These are phyloP conservation scores for Mionectes olivaceus DNA, from an alignment of 2,797 vertebrate species.

Conservation along the genomic window DNA sequence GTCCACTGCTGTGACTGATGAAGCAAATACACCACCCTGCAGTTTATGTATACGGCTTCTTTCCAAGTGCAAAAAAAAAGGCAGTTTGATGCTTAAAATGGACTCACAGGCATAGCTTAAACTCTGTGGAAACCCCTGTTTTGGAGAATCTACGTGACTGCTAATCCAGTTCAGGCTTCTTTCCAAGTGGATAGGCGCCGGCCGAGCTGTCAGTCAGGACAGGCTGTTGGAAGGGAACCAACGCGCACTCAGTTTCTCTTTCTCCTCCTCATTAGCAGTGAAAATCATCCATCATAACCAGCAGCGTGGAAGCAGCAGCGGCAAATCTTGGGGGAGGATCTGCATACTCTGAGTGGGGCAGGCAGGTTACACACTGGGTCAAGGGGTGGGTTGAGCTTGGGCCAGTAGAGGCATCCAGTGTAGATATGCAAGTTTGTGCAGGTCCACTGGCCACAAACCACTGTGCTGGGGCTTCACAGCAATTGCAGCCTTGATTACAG, in stretches of 20 bases:
- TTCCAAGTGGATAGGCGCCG: not conserved
- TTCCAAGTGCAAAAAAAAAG: not conserved
- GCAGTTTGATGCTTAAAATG: not conserved
- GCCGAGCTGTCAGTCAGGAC: conserved; percentile 28
- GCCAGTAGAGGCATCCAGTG: not conserved
- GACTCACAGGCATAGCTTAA: not conserved
- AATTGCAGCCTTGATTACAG: conserved; percentile 2
- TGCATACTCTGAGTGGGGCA: not conserved
- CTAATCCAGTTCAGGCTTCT: not conserved
- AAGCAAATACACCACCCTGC: not conserved
- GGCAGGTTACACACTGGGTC: not conserved
- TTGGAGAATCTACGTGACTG: not conserved
- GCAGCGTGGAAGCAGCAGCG: not conserved
- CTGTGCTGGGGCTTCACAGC: not conserved
- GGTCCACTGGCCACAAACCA: not conserved
- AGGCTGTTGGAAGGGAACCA: conserved; percentile 35
- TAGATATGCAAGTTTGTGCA: not conserved
- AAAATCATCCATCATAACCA: conserved; percentile 19
- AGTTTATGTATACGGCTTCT: not conserved
- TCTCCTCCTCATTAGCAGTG: conserved; percentile 35
- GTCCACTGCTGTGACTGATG: not conserved
- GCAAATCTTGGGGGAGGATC: not conserved
- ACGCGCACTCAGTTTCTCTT: not conserved
- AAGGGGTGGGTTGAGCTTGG: not conserved
- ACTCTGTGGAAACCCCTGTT: not conserved